These are phyloP conservation scores for Chelon labrosus DNA, from an alignment of 2,797 vertebrate genomes.

Conservation along the genomic window DNA sequence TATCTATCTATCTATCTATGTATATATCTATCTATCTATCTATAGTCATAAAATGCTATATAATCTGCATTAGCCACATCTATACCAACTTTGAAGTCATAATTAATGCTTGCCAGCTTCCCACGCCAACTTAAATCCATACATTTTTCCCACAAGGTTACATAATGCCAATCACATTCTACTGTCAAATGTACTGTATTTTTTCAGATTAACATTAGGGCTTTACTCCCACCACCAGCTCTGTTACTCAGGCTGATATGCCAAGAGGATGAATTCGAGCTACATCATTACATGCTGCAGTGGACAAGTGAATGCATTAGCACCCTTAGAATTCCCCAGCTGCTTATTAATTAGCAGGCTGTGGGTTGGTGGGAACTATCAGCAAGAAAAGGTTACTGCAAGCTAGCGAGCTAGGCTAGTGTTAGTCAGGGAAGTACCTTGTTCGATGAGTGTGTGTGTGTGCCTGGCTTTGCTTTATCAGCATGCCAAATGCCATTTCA, in stretches of 20 bases:
- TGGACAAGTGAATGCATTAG: conserved; percentile 70
- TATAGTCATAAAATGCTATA: too few species aligned
- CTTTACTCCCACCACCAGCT: conserved; percentile 49
- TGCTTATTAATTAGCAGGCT: conserved; percentile 67
- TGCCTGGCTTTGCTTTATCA: conserved; percentile 38
- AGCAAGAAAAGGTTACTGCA: conserved; percentile 54
- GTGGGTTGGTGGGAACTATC: conserved; percentile 62
- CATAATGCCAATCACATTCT: conserved; percentile 41
- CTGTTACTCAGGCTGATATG: conserved; percentile 43
- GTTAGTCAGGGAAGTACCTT: conserved; percentile 53
- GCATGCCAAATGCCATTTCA: conserved; percentile 60
- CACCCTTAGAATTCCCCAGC: conserved; percentile 63
- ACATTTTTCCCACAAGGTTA: conserved; percentile 31
- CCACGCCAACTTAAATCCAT: conserved; percentile 15
- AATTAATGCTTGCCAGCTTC: conserved; percentile 25
- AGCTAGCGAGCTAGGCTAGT: conserved; percentile 40
- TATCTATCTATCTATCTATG: too few species aligned
- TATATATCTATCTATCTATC: too few species aligned
- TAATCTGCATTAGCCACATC: not conserved
- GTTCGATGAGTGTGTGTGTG: conserved; percentile 13
- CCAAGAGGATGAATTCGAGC: conserved; percentile 53
- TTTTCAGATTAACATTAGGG: conserved; percentile 42
- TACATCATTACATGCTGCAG: conserved; percentile 69
- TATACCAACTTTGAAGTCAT: not conserved
- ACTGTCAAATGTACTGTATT: conserved; percentile 22